A percentile compares a stretch with the other conserved stretches of the same genome.
Conservation (phyloP, 2,888 invertebrate genomes). For the Octodonta nipae region DNA sequence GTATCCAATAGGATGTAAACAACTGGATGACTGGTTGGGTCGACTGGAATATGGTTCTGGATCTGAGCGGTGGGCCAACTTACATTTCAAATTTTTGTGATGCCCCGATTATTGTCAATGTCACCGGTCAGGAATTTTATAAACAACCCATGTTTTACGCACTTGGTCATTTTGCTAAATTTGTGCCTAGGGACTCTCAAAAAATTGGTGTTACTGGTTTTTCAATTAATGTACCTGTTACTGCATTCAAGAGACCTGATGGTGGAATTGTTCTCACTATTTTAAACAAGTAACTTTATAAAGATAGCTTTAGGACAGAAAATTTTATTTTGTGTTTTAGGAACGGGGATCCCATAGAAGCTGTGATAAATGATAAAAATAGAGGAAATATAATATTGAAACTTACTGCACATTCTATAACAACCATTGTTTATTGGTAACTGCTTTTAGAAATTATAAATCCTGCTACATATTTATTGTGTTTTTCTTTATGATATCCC, state of each 20-base stretch:
- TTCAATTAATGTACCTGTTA: constrained; percentile 30
- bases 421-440: too few relatives aligned
- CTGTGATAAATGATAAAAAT: too few relatives aligned
- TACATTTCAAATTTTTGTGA: constrained; percentile 70
- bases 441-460: too few relatives aligned
- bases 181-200: constrained; percentile 48
- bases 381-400: too few relatives aligned
- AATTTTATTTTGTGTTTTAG: too few relatives aligned
- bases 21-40: constrained; percentile 74
- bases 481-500: too few relatives aligned
- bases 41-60: constrained; percentile 78
- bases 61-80: constrained; percentile 65
- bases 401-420: too few relatives aligned
- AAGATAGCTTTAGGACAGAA: too few relatives aligned
- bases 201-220: constrained; percentile 27
- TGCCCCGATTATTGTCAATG: constrained; percentile 58
- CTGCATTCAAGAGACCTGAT: constrained; percentile 43
- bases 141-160: constrained; percentile 84
- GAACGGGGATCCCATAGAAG: too few relatives aligned
- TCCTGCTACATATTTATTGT: too few relatives aligned
- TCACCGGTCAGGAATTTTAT: constrained; percentile 55
- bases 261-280: constrained; percentile 36
- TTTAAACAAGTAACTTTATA: constrained; percentile 46
- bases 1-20: constrained; percentile 53
- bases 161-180: constrained; percentile 61